Base-by-base conservation (phyloP, 92 coral and sea anemone genomes). In the Muricea muricata region DNA sequence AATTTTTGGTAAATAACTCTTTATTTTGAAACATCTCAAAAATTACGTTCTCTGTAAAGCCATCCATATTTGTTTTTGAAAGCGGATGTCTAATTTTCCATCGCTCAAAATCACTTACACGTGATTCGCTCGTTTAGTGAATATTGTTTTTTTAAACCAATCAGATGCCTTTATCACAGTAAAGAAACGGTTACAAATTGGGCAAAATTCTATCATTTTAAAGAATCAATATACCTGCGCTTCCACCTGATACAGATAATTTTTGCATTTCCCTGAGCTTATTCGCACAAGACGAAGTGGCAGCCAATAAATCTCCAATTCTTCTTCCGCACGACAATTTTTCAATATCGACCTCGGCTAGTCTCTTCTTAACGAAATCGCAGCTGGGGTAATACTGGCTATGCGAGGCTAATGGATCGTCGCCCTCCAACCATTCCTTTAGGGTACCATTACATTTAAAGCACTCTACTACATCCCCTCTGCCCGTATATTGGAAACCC, bases 381-480 rank as follows among this genome's bases (percentile, higher is more conserved):
- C 99, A 97, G 75, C 92, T 93, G n/a, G 99, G 98, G 42, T 97
- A 97, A 84, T 81, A 97, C 63, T 97, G 94, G 73, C 81, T 84
- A 84, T 97, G 99, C 55, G 93, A 91, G 41, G 90, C 87, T 42
- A 97, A 39, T 1, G 99, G 97, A 42, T 89, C 91, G 68, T 97
- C 99, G 25, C 90, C 93, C n/a, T 90, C 93, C 73, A 90, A 91
- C 99, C 99, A 97, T 66, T 94, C 95, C 72, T 94, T 97, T 28
- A 97, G 91, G 40, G 97, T 97, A 18, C 99, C 99, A 45, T 94
- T 91, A 81, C 99, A 97, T 68, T 90, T 89, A 78, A 90, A 94
- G 63, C 99, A 97, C 87, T 94, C 92, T n/a, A 97, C 99, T 0
- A 97, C 92, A 66, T 97, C 99, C 15, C 94, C 99, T 1, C 91